Percentiles rank a stretch among this genome's conserved stretches.
Evolutionary conservation across 2,113 vertebrate species (phyloP).

Genomic region (Thinocorus orbignyianus): DNA sequence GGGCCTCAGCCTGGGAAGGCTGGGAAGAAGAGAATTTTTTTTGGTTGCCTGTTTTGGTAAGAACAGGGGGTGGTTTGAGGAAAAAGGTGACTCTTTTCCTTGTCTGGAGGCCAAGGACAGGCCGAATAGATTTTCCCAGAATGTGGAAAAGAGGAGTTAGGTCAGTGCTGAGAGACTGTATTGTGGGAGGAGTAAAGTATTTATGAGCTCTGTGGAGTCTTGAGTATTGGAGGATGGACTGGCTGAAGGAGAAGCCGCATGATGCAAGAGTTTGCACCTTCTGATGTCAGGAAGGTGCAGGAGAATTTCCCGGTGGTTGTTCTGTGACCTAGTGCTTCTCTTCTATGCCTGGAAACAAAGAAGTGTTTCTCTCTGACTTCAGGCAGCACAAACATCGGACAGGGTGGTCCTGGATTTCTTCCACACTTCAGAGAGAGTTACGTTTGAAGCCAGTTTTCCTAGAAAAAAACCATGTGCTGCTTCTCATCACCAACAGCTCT

Average conservation of each 20-base stretch:
- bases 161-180: background rate
- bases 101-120: background rate
- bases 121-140: background rate
- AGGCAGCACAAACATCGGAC: background rate
- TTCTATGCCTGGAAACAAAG: background rate
- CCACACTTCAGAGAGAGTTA: no score
- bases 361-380: background rate
- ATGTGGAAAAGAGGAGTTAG: no score
- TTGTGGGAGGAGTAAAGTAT: no score
- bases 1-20: no score
- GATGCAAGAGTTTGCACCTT: background rate
- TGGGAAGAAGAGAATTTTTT: no score
- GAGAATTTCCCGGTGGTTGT: background rate
- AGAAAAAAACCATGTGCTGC: accelerated
- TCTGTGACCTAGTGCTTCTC: background rate
- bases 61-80: background rate
- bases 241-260: background rate
- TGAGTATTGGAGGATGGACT: no score
- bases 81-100: background rate
- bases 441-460: background rate
- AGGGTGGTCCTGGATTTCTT: background rate
- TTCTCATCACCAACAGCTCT: accelerated
- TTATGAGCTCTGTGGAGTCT: accelerated
- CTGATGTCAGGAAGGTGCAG: background rate
- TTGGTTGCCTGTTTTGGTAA: accelerated